Conservation (phyloP, 2,113 vertebrate species). For the Vulpes vulpes region DNA sequence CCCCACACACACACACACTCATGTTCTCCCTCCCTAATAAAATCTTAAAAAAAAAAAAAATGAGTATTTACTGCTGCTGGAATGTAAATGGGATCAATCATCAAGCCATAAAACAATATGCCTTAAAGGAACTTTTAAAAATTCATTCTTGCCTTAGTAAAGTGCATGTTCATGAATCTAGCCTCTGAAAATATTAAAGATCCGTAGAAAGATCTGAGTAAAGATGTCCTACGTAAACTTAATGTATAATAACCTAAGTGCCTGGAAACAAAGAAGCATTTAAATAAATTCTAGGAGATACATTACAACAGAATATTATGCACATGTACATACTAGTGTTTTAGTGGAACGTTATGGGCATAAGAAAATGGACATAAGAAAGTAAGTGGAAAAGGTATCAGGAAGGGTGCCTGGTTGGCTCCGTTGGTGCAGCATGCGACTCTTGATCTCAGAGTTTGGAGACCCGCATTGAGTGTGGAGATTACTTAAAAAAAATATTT, state of each 20-base stretch:
- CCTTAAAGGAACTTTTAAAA: slow-evolving; percentile 19
- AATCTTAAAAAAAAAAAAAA: neutral
- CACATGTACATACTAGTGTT: neutral
- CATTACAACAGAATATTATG: neutral
- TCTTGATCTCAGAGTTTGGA: neutral
- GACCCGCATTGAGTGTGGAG: neutral
- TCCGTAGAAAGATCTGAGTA: neutral
- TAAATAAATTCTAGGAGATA: slow-evolving; percentile 32
- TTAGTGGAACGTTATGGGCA: neutral
- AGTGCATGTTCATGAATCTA: slow-evolving; percentile 38
- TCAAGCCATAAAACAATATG: slow-evolving; percentile 21
- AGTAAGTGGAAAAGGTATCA: neutral
- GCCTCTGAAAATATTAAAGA: slow-evolving; percentile 42
- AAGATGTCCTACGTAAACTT: neutral
- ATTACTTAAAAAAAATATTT: neutral
- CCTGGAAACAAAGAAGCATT: neutral
- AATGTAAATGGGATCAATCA: neutral
- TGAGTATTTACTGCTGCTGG: neutral
- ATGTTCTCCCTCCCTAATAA: neutral
- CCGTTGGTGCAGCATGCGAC: neutral
- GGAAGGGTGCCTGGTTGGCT: neutral
- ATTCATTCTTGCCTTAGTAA: slow-evolving; percentile 35
- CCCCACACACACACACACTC: neutral
- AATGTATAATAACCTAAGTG: slow-evolving; percentile 32
- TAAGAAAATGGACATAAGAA: slow-evolving; percentile 40